phyloP scores from a whole-genome alignment of 2,888 invertebrate species.

The Corbicula japonica region DNA sequence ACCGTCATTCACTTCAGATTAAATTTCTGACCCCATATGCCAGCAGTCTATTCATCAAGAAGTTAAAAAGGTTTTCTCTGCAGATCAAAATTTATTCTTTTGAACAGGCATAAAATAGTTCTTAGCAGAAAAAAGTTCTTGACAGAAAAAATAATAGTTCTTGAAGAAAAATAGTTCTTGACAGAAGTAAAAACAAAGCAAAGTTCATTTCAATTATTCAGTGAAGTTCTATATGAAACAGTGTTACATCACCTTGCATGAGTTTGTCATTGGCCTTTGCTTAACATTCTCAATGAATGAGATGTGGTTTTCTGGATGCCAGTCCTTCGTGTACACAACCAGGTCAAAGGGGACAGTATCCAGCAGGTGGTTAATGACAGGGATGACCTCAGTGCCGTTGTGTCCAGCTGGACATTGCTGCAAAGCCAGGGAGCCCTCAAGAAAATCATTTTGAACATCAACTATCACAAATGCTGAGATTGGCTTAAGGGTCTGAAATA shows the following conservation, averaged over 20 bases:
- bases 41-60: too few species aligned
- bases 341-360: constrained; percentile 90
- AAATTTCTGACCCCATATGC: too few species aligned
- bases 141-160: too few species aligned
- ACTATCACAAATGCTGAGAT: constrained; percentile 93
- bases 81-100: too few species aligned
- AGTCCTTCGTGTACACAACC: constrained; percentile 97
- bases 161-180: too few species aligned
- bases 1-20: too few species aligned
- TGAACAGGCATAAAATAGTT: too few species aligned
- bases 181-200: too few species aligned
- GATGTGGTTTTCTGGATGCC: constrained; percentile 98
- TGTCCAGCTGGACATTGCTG: constrained; percentile 95
- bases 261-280: constrained; percentile 67
- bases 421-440: constrained; percentile 96
- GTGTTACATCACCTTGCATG: constrained; percentile 76
- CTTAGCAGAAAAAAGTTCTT: too few species aligned
- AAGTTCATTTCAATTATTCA: too few species aligned
- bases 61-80: too few species aligned
- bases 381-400: constrained; percentile 90
- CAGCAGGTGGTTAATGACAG: constrained; percentile 93
- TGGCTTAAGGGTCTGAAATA: constrained; percentile 81
- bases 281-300: constrained; percentile 97
- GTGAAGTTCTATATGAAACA: too few species aligned
- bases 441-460: constrained; percentile 99